These are phyloP conservation scores for Drosophila varians DNA, from an alignment of 1,140 invertebrate species.

Conservation along the genomic window DNA sequence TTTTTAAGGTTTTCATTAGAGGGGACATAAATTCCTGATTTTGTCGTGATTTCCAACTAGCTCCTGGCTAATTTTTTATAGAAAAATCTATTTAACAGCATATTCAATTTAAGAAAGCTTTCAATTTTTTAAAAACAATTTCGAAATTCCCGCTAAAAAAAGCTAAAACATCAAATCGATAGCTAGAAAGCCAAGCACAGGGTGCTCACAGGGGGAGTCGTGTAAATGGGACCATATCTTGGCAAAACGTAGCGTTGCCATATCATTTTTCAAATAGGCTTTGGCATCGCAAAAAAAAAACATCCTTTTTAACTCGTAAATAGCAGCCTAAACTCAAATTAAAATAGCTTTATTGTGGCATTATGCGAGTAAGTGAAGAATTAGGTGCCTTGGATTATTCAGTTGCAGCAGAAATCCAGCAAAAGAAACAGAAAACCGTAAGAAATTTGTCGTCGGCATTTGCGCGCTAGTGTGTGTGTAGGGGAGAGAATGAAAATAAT, in stretches of 20 bases:
- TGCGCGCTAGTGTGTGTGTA: constrained; percentile 4
- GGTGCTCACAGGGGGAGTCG: too few species aligned
- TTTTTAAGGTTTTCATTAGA: neutral
- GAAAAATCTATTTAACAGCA: too few species aligned
- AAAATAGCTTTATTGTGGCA: constrained; percentile 1
- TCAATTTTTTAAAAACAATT: too few species aligned
- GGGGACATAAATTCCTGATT: too few species aligned
- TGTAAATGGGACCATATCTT: neutral
- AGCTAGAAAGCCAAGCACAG: too few species aligned
- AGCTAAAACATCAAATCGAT: too few species aligned
- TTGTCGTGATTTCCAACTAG: too few species aligned
- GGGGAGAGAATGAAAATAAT: constrained; percentile 62
- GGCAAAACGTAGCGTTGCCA: too few species aligned
- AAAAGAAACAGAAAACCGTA: neutral
- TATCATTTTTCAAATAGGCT: neutral
- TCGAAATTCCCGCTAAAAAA: too few species aligned
- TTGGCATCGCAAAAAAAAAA: constrained; percentile 21
- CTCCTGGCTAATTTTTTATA: too few species aligned
- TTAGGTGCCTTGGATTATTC: neutral
- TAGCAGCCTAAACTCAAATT: neutral
- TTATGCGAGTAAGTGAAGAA: constrained; percentile 15
- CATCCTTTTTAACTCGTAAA: neutral
- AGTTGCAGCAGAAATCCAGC: neutral
- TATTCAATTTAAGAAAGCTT: too few species aligned
- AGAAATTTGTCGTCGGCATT: constrained; percentile 3